Evolutionary conservation across 2,888 invertebrate genomes (phyloP).

Genomic region (Drosophila recens): DNA sequence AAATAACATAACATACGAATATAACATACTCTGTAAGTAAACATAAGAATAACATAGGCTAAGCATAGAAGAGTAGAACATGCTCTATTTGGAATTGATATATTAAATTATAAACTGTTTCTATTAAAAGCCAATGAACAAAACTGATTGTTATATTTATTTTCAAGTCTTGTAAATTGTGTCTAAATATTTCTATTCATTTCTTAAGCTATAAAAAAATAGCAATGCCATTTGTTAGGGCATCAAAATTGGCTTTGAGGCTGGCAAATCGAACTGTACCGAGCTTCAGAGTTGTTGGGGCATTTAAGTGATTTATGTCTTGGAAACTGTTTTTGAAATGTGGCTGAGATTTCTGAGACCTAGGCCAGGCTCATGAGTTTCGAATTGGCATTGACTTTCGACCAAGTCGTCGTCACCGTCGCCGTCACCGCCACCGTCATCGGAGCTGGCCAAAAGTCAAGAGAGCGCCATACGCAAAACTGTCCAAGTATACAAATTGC

Average conservation of each 20-base stretch:
- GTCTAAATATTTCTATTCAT: not conserved
- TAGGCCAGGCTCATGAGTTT: conserved; percentile 53
- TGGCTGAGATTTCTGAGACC: conserved; percentile 60
- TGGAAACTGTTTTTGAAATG: conserved; percentile 80
- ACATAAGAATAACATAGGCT: no score
- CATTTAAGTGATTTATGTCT: conserved; percentile 79
- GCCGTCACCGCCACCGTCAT: conserved; percentile 15
- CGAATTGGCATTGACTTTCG: conserved; percentile 57
- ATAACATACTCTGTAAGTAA: no score
- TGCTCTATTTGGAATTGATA: no score
- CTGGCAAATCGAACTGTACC: conserved; percentile 73
- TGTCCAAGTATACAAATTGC: conserved; percentile 81
- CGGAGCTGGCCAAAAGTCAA: conserved; percentile 68
- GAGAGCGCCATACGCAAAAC: conserved; percentile 71
- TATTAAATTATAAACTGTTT: not conserved
- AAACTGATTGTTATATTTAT: not conserved
- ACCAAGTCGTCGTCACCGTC: conserved; percentile 39
- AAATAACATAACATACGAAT: no score
- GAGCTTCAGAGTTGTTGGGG: conserved; percentile 54
- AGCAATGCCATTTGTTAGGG: not conserved
- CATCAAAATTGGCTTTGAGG: conserved; percentile 41
- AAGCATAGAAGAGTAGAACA: no score
- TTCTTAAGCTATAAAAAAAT: not conserved
- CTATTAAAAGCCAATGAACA: not conserved
- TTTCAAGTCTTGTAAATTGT: not conserved